A percentile compares a stretch with the other conserved stretches of the same genome.
These are phyloP conservation scores for Thera britannica DNA, from an alignment of 2,888 invertebrate genomes.

Conservation along the genomic window DNA sequence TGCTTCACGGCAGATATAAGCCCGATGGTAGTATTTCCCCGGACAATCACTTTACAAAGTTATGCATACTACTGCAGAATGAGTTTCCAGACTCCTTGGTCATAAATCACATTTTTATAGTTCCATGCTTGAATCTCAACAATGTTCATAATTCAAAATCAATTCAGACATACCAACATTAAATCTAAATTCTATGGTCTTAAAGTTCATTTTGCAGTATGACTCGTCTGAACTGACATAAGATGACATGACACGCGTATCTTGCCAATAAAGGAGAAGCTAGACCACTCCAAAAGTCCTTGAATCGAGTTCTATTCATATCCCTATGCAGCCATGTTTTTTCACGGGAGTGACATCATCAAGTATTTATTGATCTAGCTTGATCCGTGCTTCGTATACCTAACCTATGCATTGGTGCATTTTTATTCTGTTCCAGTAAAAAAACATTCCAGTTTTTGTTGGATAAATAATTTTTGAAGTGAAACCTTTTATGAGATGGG, in stretches of 20 bases:
- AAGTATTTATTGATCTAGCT: slow-evolving; percentile 7
- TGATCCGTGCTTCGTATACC: not conserved
- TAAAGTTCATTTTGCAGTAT: slow-evolving; percentile 11
- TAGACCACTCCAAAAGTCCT: slow-evolving; percentile 24
- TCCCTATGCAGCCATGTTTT: slow-evolving; percentile 11
- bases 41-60: no score
- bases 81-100: no score
- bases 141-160: not conserved
- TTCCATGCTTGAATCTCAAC: not conserved
- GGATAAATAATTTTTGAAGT: no score
- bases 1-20: no score
- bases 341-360: slow-evolving; percentile 1
- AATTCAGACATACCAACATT: not conserved
- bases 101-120: no score
- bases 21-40: no score
- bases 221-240: not conserved
- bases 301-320: slow-evolving; percentile 16
- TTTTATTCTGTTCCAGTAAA: not conserved
- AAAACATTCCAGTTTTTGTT: no score
- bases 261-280: slow-evolving; percentile 17
- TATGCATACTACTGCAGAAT: no score
- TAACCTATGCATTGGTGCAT: not conserved
- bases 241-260: not conserved
- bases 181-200: no score
- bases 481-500: no score